These are phyloP conservation scores for Manacus vitellinus DNA, from an alignment of 2,113 vertebrate species.

Conservation along the genomic window DNA sequence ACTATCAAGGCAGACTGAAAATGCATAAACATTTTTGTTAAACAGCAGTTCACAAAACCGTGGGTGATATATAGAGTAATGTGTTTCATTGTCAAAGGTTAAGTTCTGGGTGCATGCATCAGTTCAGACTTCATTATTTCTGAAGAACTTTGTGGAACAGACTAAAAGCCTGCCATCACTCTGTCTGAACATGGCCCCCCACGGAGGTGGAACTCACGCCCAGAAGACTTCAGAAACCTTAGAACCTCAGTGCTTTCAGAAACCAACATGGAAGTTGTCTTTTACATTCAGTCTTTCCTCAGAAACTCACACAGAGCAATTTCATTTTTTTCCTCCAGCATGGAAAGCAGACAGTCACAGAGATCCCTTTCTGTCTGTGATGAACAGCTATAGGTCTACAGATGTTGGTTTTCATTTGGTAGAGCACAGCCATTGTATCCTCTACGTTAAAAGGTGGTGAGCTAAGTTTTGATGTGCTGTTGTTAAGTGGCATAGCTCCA, in stretches of 20 bases:
- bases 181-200: not conserved
- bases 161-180: not conserved
- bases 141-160: not conserved
- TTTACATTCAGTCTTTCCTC: not conserved
- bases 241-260: constrained; percentile 28
- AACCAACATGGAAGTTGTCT: not conserved
- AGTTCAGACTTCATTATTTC: not conserved
- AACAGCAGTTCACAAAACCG: not conserved
- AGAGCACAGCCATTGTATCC: not conserved
- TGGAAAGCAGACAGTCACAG: not conserved
- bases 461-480: constrained; percentile 17
- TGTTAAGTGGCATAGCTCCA: constrained; percentile 14
- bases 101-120: not conserved
- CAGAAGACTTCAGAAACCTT: constrained; percentile 40
- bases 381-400: not conserved
- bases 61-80: not conserved
- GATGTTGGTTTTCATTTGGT: not conserved
- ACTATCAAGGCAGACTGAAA: not conserved
- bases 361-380: not conserved
- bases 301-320: constrained; percentile 34
- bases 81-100: not conserved
- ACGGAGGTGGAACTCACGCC: not conserved
- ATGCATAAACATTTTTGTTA: not conserved
- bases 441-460: not conserved
- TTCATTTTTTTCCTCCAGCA: constrained; percentile 4